Percentiles rank a stretch among this genome's conserved stretches.
phyloP scores from a whole-genome alignment of 1,140 invertebrate species.

The Caenorhabditis elegans region DNA sequence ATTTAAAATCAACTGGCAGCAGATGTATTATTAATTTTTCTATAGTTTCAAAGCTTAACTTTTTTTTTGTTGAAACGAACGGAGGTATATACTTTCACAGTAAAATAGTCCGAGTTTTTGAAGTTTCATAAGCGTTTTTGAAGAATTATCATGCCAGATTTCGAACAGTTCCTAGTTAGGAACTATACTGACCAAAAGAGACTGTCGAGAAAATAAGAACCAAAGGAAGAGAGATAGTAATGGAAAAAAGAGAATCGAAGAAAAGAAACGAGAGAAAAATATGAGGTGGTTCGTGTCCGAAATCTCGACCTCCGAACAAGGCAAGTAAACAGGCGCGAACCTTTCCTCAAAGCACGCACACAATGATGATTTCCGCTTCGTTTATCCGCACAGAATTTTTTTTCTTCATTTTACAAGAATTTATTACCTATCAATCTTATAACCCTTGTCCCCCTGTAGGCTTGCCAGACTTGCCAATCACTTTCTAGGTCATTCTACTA shows the following conservation, averaged over 20 bases:
- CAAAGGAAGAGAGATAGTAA: background rate
- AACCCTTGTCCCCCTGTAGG: background rate
- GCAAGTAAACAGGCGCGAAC: slow-evolving; percentile 21
- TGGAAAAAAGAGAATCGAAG: background rate
- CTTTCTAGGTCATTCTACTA: background rate
- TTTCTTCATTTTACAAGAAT: background rate
- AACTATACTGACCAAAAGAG: background rate
- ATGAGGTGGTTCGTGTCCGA: background rate
- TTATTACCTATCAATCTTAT: no score
- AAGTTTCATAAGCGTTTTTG: no score
- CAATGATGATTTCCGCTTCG: background rate
- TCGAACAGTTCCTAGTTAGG: no score
- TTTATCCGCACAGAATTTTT: background rate
- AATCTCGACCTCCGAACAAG: slow-evolving; percentile 32
- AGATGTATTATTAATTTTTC: no score
- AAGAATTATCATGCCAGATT: no score
- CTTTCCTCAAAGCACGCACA: background rate
- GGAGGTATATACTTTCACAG: no score
- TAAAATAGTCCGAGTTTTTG: no score
- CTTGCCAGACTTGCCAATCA: background rate
- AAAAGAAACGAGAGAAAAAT: background rate
- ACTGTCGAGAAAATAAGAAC: background rate
- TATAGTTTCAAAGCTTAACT: no score
- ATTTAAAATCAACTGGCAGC: no score
- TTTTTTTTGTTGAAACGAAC: no score